Percentiles rank a stretch among this genome's conserved stretches.
Evolutionary conservation across 1,140 invertebrate species (phyloP).

Genomic region (Bombus huntii): DNA sequence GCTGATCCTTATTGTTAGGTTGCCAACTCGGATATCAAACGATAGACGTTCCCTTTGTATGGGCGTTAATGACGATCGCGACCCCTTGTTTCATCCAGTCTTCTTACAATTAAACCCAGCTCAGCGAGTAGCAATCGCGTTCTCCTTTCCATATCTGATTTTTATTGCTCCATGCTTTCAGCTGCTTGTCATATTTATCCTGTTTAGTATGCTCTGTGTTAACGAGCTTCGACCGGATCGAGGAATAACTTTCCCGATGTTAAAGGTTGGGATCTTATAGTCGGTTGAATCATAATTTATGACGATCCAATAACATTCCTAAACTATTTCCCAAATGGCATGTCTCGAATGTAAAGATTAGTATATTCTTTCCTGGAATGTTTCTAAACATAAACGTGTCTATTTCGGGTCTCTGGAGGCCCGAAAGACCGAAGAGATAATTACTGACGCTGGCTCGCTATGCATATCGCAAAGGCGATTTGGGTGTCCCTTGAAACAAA

Average conservation of each 20-base stretch:
- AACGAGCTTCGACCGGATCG: background rate
- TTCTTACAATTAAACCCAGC: background rate
- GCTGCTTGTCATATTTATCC: background rate
- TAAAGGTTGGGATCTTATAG: no score
- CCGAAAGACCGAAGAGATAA: background rate
- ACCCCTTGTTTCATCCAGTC: background rate
- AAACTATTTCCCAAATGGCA: no score
- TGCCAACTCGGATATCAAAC: constrained; percentile 7
- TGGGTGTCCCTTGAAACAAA: background rate
- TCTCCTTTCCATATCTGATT: constrained; percentile 13
- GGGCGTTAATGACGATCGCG: constrained; percentile 36
- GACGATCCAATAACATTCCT: no score
- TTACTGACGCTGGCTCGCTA: background rate
- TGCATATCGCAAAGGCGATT: constrained; percentile 23
- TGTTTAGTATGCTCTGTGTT: background rate
- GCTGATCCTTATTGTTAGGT: constrained; percentile 31
- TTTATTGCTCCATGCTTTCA: background rate
- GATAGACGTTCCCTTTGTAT: constrained; percentile 5
- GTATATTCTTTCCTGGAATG: background rate
- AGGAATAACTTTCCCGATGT: no score
- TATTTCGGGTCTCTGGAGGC: background rate
- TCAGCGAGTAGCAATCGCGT: background rate
- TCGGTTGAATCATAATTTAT: no score
- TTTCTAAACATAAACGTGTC: background rate
- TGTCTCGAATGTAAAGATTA: background rate